Evolutionary conservation across 1,140 invertebrate genomes (phyloP), one percentile per base, ranked within the genome.

Genomic region (Tetramorium parvispinum): DNA sequence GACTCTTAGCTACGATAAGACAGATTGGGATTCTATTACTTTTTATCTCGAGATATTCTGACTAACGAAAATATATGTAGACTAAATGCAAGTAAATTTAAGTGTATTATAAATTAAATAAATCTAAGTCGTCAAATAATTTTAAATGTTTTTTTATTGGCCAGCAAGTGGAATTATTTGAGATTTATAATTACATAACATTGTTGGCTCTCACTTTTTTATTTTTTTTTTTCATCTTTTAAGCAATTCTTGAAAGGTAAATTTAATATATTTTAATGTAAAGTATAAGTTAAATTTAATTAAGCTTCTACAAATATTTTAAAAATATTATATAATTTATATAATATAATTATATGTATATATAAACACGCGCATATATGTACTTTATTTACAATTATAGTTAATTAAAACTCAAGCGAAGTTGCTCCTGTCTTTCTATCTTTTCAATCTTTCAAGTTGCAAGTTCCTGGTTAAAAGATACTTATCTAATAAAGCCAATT

Each of bases 401-500:
- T 61, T 61, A 61, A 61, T 32, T 61, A 18, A 18, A 61, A 61
- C 5, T 16, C 40, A 6, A 75, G 13, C 40, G 8, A 13, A 55
- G 43, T n/a, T n/a, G n/a, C 6, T 55, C 10, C 3, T n/a, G 5
- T 57, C 3, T 32, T 49, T 37, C 10, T 73, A n/a, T 76, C 10
- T 16, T 27, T 32, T 78, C 24, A 27, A 61, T 77, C 55, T 59
- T 27, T 18, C 55, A 27, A 77, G 37, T 61, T 63, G 13, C 16
- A 43, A 57, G 37, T 24, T 1, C 37, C n/a, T 40, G n/a, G 2
- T 78, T 32, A 49, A 53, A 40, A 32, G 46, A 78, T 65, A 37
- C 24, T 32, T 53, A 79, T 66, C 46, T 66, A 66, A 79, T 79
- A 24, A 46, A 55, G 21, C 16, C 16, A 66, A 32, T 51, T 51